Percentiles rank a stretch among this genome's conserved stretches.
Conservation (phyloP, 2,797 vertebrate genomes). For the Rhinoraja longicauda region DNA sequence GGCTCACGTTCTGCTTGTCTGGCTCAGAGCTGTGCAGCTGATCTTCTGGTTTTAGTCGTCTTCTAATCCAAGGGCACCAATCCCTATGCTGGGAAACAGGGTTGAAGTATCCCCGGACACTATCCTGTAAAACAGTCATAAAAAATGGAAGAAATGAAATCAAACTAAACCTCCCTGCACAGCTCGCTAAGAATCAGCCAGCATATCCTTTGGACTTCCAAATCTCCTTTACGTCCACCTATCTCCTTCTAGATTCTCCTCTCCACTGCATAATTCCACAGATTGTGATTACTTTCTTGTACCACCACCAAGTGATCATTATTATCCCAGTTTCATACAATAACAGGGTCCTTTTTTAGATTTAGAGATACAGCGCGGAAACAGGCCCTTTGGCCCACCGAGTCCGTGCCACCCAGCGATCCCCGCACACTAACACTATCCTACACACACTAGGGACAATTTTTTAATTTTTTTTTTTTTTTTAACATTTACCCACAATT, state of each 20-base stretch:
- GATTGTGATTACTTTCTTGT: neutral
- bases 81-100: constrained; percentile 83
- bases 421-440: too few relatives aligned
- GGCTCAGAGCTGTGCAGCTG: neutral
- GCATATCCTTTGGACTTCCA: neutral
- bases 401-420: too few relatives aligned
- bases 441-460: too few relatives aligned
- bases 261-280: neutral
- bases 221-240: neutral
- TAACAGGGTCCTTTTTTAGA: too few relatives aligned
- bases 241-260: neutral
- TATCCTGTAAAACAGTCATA: constrained; percentile 56
- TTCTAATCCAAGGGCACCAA: constrained; percentile 86
- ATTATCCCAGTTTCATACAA: neutral
- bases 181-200: neutral
- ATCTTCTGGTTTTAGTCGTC: neutral
- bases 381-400: too few relatives aligned
- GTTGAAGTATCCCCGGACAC: constrained; percentile 69
- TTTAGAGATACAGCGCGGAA: too few relatives aligned
- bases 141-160: neutral
- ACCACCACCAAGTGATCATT: neutral
- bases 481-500: too few relatives aligned
- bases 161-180: neutral
- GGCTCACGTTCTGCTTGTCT: neutral
- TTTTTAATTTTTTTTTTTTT: too few relatives aligned